Conservation (phyloP, 2,113 vertebrate species). For the Halcyon senegalensis region DNA sequence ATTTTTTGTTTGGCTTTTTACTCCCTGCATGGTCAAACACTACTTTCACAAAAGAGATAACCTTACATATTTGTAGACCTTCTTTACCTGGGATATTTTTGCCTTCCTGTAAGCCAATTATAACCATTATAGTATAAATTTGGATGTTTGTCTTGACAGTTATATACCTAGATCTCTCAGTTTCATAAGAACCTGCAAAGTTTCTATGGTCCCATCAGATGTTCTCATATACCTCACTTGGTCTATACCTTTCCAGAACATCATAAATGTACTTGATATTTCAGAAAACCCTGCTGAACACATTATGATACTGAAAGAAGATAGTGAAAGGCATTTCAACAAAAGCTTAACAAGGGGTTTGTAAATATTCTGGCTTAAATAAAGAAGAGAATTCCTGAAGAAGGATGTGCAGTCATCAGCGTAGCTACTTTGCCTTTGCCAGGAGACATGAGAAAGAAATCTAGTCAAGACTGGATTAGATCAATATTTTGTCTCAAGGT, state of each 20-base stretch:
- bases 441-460: not conserved
- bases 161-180: not conserved
- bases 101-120: not conserved
- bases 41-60: not conserved
- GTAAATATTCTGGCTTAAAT: not conserved
- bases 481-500: not conserved
- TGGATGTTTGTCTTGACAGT: not conserved
- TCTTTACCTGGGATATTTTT: not conserved
- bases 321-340: not conserved
- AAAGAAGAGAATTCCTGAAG: not conserved
- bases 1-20: not conserved
- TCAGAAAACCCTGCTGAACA: not conserved
- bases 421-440: not conserved
- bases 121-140: not conserved
- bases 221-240: not conserved
- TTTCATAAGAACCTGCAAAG: not conserved
- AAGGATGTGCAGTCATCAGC: not conserved
- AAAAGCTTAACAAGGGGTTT: not conserved
- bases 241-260: not conserved
- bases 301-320: not conserved
- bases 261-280: not conserved
- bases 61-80: not conserved
- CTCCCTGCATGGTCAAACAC: not conserved
- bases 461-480: not conserved
- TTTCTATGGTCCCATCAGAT: not conserved